Base-by-base conservation (phyloP, 1,140 invertebrate species). In the Drosophila santomea region DNA sequence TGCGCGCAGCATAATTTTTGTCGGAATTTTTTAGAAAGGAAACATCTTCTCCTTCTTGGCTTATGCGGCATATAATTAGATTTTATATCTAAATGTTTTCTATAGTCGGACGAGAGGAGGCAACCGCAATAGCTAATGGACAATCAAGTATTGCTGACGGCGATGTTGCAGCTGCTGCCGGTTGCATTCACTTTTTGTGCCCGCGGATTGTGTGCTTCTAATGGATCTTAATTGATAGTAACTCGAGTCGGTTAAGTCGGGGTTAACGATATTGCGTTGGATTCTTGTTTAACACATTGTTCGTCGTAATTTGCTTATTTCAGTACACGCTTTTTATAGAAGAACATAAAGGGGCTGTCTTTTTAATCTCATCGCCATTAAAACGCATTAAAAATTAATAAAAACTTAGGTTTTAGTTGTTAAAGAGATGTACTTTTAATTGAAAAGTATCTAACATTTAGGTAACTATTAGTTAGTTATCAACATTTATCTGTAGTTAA, bases 11-110 rank as follows among this genome's bases (percentile, higher is more conserved):
- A 50, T 62, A 55, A 55, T 43, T 51, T 50, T 48, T 63, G 17
- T 50, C 45, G 38, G 38, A 14, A 74, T 82, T 86, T 88, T 89
- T 88, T 89, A 83, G 83, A 88, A 88, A 88, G 83, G 83, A 80
- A 89, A 66, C 56, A 68, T 38, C 58, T 79, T 80, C 43, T 45
- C 54, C 44, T 47, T 62, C 39, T 66, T 25, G 62, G 32, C 4
- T 58, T 59, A n/a, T 55, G 41, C 43, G 41, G 61, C 44, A 63
- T 85, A 39, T 56, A 69, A 80, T 77, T 84, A 44, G 61, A 77
- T 85, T 85, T 74, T 47, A 73, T 67, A 64, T 68, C 69, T 77
- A 77, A 76, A 74, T 86, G 63, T 74, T 72, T 81, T 68, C 68
- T 68, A 59, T 79, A 47, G 57, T 59, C 48, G 17, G 39, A 45